Base-by-base conservation (phyloP, 2,113 vertebrate species). In the Gavia stellata region DNA sequence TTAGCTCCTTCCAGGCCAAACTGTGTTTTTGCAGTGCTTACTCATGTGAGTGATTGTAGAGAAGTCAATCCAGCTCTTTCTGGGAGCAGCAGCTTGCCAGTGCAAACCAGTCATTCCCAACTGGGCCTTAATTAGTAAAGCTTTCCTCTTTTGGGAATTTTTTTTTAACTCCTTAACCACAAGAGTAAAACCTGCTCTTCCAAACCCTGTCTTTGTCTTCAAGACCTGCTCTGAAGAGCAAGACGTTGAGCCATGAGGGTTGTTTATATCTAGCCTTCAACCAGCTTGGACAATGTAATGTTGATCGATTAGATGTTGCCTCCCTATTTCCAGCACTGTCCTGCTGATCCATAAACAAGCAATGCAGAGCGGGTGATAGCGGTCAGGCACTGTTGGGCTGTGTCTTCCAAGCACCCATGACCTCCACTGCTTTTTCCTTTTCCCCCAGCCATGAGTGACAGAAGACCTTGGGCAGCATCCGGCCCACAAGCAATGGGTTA, bases 1-100 rank as follows among this genome's bases (percentile, higher is more conserved):
- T 92, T 91, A 83, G 72, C 61, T 94, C 90, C 59, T 91, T 91
- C 50, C 59, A 81, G 75, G 73, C 79, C 89, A 74, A 94, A 53
- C 45, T 36, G 19, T 67, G 75, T 53, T 96, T 79, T 73, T 5
- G 2, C 56, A 90, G 52, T 58, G 42, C 86, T 92, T 91, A 84
- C 56, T 94, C 65, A 67, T n/a, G 58, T 84, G 65, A 91, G n/a
- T 44, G 61, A 89, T 23, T 81, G n/a, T 24, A 81, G 56, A 52
- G 28, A 88, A 86, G 55, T 79, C 70, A 71, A n/a, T 38, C 47
- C 65, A 87, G 26, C 23, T 94, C 59, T 63, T 85, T 93, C 52
- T 71, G 81, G 21, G 33, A 91, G 42, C 3, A 81, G 17, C 14
- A 83, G 50, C 68, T 74, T 92, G 72, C 47, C 73, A 81, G 36